Conservation (phyloP, 30 jellyfish, hydroid and myxozoan genomes). For the Aurelia coerulea region DNA sequence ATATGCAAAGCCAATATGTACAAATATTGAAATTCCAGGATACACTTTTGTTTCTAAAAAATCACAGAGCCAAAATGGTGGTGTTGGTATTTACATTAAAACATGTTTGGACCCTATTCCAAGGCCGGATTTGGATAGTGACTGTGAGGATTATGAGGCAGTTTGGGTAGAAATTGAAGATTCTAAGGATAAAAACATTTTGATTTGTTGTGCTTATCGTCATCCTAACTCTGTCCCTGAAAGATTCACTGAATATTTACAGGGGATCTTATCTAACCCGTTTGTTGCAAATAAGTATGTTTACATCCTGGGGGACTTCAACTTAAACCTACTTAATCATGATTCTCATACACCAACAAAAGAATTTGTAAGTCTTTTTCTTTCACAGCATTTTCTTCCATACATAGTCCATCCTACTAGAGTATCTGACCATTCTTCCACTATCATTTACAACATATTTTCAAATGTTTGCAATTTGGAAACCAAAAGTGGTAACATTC, state of each 20-base stretch:
- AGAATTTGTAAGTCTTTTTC: conserved; percentile 26
- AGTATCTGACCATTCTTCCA: conserved; percentile 13
- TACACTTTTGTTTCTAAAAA: too few species aligned
- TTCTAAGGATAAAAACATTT: not conserved
- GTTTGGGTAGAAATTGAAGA: not conserved
- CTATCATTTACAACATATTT: conserved; percentile 18
- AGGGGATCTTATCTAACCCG: not conserved
- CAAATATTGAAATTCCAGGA: too few species aligned
- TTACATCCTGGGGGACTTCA: not conserved
- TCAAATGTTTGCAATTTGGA: conserved; percentile 5
- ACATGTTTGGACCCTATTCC: not conserved
- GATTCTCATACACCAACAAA: too few species aligned
- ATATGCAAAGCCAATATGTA: not conserved
- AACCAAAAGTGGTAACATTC: too few species aligned
- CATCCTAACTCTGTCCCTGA: not conserved
- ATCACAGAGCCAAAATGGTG: too few species aligned
- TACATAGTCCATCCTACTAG: too few species aligned
- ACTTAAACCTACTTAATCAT: too few species aligned
- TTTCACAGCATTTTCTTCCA: conserved; percentile 10
- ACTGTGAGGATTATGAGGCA: conserved; percentile 1
- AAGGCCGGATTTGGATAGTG: conserved; percentile 1
- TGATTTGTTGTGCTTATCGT: not conserved
- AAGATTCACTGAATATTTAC: not conserved
- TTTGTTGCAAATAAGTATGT: not conserved
- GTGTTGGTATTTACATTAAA: too few species aligned